Conservation (phyloP, 2,888 invertebrate genomes). For the Capitulum mitella region DNA sequence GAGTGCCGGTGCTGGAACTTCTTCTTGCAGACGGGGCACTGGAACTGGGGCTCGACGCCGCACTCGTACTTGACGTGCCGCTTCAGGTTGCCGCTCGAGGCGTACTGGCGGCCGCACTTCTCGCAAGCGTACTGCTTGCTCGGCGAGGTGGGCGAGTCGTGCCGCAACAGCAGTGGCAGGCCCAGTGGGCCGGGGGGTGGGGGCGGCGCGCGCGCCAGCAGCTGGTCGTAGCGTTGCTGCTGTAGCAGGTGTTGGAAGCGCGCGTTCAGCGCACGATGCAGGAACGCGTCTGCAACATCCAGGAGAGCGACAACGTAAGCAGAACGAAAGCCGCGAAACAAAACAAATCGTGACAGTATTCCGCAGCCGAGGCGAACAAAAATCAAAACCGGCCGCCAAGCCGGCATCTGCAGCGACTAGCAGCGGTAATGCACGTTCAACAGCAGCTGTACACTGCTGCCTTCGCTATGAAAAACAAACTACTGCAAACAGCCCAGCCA, state of each 20-base stretch:
- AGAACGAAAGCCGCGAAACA: neutral
- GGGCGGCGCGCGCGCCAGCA: constrained; percentile 17
- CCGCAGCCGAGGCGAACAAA: too few species aligned
- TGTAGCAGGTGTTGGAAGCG: constrained; percentile 21
- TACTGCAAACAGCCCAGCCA: too few species aligned
- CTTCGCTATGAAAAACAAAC: too few species aligned
- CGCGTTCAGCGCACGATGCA: constrained; percentile 12
- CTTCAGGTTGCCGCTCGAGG: constrained; percentile 49
- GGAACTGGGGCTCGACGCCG: constrained; percentile 65
- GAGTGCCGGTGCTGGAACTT: constrained; percentile 36
- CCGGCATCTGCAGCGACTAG: too few species aligned
- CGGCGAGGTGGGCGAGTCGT: constrained; percentile 14
- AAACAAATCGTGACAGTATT: neutral
- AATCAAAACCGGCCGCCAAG: too few species aligned
- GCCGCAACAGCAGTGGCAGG: constrained; percentile 27
- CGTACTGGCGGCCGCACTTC: constrained; percentile 34
- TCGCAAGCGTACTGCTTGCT: constrained; percentile 32
- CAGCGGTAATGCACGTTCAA: too few species aligned
- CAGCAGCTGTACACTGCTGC: too few species aligned
- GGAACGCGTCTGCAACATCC: constrained; percentile 14
- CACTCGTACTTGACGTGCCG: constrained; percentile 65
- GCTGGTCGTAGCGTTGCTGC: constrained; percentile 20
- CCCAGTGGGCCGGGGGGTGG: neutral
- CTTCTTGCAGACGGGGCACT: constrained; percentile 58
- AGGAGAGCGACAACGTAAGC: neutral